Evolutionary conservation across 2,888 invertebrate genomes (phyloP), one percentile per base, ranked within the genome.

Genomic region (Ypsolopha sequella): DNA sequence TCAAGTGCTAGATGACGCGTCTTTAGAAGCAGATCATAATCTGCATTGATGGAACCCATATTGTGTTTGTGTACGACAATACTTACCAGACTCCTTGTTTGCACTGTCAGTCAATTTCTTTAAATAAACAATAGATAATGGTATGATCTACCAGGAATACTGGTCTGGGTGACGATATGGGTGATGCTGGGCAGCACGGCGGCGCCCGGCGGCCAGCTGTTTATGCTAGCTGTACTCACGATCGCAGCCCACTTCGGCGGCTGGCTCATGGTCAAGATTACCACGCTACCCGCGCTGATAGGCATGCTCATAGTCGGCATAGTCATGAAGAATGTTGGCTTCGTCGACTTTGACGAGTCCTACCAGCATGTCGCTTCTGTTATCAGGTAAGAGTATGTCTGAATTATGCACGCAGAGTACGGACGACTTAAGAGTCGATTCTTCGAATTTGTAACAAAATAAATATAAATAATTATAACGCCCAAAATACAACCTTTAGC

Each of bases 251-350:
- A 95, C 76, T 91, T 95, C 62, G 95, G 94, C 8, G 96, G 96
- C 50, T 95, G 93, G 91, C 68, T 95, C 34, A 89, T 95, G 77
- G 90, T 92, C 55, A 88, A 87, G 61, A 80, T 95, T 58, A 91
- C 94, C 24, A 94, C 94, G 8, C 80, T 96, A 53, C 96, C 96
- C 1, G 91, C 94, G 1, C 89, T 96, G 10, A 93, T 95, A 60
- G 96, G 95, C 50, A 96, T 96, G 95, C 89, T 96, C 14, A 76
- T 95, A 59, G 92, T 94, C 44, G 96, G 96, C 60, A 89, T 95
- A 50, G 61, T 94, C 41, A 68, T 87, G 56, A 78, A 92, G 77
- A 95, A 95, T 69, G 76, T 92, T 35, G 92, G 92, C 39, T 88
- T 93, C 64, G 91, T 95, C 50, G 79, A 91, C 70, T 89, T 93